Evolutionary conservation across 2,888 invertebrate species (phyloP).

Genomic region (Psylliodes chrysocephalus): DNA sequence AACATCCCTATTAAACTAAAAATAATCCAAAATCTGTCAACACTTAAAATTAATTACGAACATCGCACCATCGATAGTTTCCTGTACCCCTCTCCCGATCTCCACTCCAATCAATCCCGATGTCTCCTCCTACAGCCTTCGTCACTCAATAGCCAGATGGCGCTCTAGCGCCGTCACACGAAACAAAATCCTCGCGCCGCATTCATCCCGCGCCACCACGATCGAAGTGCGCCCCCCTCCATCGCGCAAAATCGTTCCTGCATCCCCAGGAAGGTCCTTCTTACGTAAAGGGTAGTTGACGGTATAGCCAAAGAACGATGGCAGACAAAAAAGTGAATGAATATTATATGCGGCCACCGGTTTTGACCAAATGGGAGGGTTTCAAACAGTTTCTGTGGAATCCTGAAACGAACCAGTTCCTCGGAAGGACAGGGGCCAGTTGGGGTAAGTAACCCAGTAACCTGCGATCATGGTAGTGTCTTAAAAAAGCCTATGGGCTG

Average conservation of each 20-base stretch:
- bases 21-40: no score
- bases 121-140: neutral
- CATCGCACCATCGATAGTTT: no score
- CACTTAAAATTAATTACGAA: no score
- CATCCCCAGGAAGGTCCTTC: constrained; percentile 56
- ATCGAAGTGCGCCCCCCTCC: constrained; percentile 51
- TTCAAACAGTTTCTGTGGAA: constrained; percentile 90
- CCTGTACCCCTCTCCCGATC: neutral
- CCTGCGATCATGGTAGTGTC: no score
- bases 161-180: neutral
- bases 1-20: no score
- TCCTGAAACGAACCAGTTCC: constrained; percentile 89
- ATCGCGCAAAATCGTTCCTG: constrained; percentile 55
- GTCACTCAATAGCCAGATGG: neutral
- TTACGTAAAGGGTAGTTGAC: constrained; percentile 53
- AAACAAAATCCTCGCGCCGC: constrained; percentile 34
- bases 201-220: constrained; percentile 37
- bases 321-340: constrained; percentile 86
- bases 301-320: constrained; percentile 49
- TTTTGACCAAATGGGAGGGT: constrained; percentile 86
- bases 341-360: constrained; percentile 83
- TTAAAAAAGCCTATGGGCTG: no score
- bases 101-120: neutral
- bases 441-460: constrained; percentile 97
- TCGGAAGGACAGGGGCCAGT: constrained; percentile 91